These are phyloP conservation scores for Meriones unguiculatus DNA, from an alignment of 2,113 vertebrate genomes.

Conservation along the genomic window DNA sequence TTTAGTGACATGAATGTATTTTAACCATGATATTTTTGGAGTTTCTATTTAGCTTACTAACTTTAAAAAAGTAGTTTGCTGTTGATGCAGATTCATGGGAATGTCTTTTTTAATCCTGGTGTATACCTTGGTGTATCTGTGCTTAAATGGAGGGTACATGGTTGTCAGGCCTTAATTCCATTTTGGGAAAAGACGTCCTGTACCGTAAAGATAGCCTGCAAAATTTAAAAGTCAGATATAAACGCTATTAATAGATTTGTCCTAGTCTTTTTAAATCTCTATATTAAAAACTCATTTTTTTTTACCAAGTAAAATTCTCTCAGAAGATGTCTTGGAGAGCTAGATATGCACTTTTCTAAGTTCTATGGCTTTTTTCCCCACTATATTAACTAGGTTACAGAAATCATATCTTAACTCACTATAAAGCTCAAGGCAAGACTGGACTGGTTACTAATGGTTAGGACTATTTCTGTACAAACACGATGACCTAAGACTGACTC, in stretches of 20 bases:
- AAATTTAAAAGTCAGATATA: conserved; percentile 9
- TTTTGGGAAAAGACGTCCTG: conserved; percentile 56
- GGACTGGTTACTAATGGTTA: neutral
- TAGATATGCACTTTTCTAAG: neutral
- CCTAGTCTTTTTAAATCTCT: neutral
- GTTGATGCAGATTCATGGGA: neutral
- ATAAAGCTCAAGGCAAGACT: neutral
- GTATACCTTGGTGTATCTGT: conserved; percentile 15
- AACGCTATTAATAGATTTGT: conserved; percentile 49
- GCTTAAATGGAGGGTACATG: conserved; percentile 42
- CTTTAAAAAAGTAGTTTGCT: conserved; percentile 14
- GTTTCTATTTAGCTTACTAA: conserved; percentile 42
- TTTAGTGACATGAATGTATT: neutral
- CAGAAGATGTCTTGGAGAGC: conserved; percentile 48
- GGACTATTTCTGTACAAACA: neutral
- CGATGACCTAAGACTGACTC: no score
- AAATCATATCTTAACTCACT: conserved; percentile 60
- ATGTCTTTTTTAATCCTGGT: neutral
- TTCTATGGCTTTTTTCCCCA: conserved; percentile 23
- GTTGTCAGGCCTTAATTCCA: conserved; percentile 26
- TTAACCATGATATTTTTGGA: neutral
- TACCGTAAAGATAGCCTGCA: conserved; percentile 9
- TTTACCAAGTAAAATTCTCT: conserved; percentile 56
- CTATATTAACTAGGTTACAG: conserved; percentile 48
- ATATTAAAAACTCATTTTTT: conserved; percentile 39